Evolutionary conservation across 2,888 invertebrate genomes (phyloP), one percentile per base, ranked within the genome.

Genomic region (Cryptus viduatorius): DNA sequence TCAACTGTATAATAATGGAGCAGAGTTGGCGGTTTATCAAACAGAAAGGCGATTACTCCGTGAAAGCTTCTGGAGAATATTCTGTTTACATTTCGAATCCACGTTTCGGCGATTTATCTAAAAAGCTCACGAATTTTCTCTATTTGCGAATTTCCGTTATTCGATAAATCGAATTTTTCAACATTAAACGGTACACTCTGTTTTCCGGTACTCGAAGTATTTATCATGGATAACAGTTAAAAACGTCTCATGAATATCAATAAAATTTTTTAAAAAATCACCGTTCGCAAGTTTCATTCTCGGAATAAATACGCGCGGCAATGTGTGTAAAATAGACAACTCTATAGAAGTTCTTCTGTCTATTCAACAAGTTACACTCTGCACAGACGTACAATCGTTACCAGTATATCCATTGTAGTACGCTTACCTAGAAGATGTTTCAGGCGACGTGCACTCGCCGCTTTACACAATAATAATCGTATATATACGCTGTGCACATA

Each of bases 11-110:
- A 31, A 68, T 81, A 81, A 81, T 76, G 69, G 75, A 76, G 31
- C 42, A 76, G 76, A 53, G 76, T 81, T 81, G 81, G 81, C 76
- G 29, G 64, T 29, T 65, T 53, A 19, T 76, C 81, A 76, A 81
- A 81, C 59, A 59, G 14, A 59, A 16, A 48, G 16, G n/a, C 61
- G 69, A 71, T 81, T 44, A 81, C 69, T 44, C 12, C 50, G 10
- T 5, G 19, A 72, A 71, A 64, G 65, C 44, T 14, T 79, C 72
- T 4, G 29, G 16, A 29, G 42, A 65, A 31, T 29, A 72, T 71
- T n/a, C 64, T 8, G 53, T 44, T 29, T 53, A 29, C 19, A 42
- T 64, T 29, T 64, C 19, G 10, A 44, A n/a, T 37, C 19, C 19
- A 4, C 56, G 7, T 24, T 19, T 12, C 24, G 24, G 19, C 12